Conservation (phyloP, 2,113 vertebrate species). For the Nerophis lumbriciformis region DNA sequence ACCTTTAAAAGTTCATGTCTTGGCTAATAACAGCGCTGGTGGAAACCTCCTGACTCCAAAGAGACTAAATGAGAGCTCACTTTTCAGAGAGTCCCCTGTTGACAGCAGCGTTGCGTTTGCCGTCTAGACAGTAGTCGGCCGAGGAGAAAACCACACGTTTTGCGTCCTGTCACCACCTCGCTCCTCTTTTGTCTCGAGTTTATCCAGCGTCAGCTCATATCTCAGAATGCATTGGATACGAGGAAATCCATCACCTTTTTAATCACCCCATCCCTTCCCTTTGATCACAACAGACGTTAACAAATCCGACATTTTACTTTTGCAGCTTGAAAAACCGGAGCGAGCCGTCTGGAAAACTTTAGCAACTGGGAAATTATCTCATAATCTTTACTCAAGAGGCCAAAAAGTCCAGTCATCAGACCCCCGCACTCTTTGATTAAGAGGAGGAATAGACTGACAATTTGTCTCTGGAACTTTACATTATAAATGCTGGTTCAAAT, state of each 20-base stretch:
- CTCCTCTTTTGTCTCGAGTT: not conserved
- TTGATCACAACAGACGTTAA: not conserved
- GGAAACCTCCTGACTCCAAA: not conserved
- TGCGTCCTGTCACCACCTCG: not conserved
- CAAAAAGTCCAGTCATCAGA: constrained; percentile 35
- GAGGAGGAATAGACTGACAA: constrained; percentile 35
- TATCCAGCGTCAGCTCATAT: not conserved
- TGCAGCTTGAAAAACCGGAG: constrained; percentile 1
- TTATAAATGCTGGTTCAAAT: constrained; percentile 29
- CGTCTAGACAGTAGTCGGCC: constrained; percentile 42
- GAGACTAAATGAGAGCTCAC: constrained; percentile 27
- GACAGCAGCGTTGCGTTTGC: constrained; percentile 43
- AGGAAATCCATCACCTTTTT: no score
- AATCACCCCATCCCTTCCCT: no score
- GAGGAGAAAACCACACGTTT: constrained; percentile 31
- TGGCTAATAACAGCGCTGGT: not conserved
- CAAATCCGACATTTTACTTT: not conserved
- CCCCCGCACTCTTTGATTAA: constrained; percentile 37
- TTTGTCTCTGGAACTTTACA: constrained; percentile 34
- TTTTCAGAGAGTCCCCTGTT: constrained; percentile 45
- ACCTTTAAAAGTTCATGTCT: no score
- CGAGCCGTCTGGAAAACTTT: constrained; percentile 10
- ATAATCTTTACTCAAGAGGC: constrained; percentile 15
- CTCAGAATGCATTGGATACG: not conserved
- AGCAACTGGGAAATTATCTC: not conserved